Base-by-base conservation (phyloP, 2,888 invertebrate species). In the Artemia sinica region DNA sequence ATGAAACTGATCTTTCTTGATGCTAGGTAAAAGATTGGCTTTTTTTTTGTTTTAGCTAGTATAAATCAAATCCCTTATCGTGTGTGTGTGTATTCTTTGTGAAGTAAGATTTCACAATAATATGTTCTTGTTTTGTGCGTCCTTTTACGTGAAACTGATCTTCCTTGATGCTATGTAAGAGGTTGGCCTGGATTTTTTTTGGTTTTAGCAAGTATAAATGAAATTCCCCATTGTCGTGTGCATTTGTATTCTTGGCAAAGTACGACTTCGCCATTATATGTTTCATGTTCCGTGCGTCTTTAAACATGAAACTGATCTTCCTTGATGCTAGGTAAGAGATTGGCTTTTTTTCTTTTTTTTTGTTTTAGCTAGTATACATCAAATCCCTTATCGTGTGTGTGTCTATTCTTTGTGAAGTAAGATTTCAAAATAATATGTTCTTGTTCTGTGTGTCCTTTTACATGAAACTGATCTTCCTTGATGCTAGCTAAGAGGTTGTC, bases 51-150 rank as follows among this genome's bases (percentile, higher is more conserved):
- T n/a, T n/a, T n/a, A n/a, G n/a, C n/a, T n/a, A n/a, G n/a, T n/a
- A n/a, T n/a, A n/a, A n/a, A n/a, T n/a, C n/a, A n/a, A n/a, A n/a
- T n/a, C n/a, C n/a, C n/a, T n/a, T n/a, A n/a, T n/a, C n/a, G n/a
- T n/a, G n/a, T n/a, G n/a, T n/a, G n/a, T n/a, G n/a, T n/a, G n/a
- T n/a, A n/a, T n/a, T n/a, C n/a, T n/a, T n/a, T n/a, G n/a, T n/a
- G 96, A 97, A 80, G 89, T 97, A 73, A 95, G 95, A 79, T 84
- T 97, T 75, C 90, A 94, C 80, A 87, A 87, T 75, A 96, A 94
- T 79, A 95, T 96, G 95, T 97, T 97, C 82, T 96, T 97, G 96
- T 96, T 96, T 79, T 80, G 96, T 63, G 95, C 96, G 58, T 91
- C 90, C 74, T 82, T 95, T 74, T 95, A 96, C 76, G 84, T 97